Conservation (phyloP, 64 coral and sea anemone genomes). For the Stichodactyla helianthus region DNA sequence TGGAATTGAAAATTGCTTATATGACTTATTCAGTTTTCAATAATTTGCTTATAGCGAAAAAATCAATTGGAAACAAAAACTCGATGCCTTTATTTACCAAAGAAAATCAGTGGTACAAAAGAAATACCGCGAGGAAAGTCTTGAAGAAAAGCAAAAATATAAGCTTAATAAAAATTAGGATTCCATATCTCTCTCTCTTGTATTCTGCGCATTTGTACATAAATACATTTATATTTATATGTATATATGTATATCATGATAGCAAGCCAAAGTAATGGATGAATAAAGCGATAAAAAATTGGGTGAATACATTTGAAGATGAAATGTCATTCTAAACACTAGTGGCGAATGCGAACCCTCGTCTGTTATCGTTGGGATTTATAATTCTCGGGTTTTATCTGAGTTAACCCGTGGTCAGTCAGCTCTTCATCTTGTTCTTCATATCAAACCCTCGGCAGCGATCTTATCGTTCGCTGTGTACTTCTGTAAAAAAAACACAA, state of each 20-base stretch:
- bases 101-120: too few relatives aligned
- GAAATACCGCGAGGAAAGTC: too few relatives aligned
- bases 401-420: constrained; percentile 12
- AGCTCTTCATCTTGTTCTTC: constrained; percentile 13
- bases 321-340: neutral
- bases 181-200: too few relatives aligned
- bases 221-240: neutral
- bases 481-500: neutral
- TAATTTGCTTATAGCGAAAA: too few relatives aligned
- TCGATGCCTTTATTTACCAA: too few relatives aligned
- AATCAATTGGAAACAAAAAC: too few relatives aligned
- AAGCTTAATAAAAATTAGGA: too few relatives aligned
- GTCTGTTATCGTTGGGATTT: neutral
- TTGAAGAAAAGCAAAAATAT: too few relatives aligned
- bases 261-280: neutral
- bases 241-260: neutral
- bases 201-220: neutral
- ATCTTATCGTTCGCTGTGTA: constrained; percentile 17
- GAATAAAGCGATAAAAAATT: neutral
- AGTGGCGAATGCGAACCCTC: neutral
- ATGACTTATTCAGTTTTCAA: too few relatives aligned
- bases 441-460: constrained; percentile 8
- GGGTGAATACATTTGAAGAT: neutral
- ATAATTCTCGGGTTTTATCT: constrained; percentile 12
- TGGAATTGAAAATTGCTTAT: too few relatives aligned